Evolutionary conservation across 1,140 invertebrate genomes (phyloP).

Genomic region (Aphis gossypii): DNA sequence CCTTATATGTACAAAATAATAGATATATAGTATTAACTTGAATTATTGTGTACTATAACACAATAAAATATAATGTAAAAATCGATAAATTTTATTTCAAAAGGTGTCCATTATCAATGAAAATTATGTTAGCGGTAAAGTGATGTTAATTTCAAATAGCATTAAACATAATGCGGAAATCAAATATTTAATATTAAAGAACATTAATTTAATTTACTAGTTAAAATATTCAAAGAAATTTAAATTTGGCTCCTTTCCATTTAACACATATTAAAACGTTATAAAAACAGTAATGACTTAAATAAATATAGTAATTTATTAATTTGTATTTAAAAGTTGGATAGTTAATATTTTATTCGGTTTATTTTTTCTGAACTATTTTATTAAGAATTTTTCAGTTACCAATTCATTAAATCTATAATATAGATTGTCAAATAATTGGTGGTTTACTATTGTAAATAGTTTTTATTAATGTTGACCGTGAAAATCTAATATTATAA

Average conservation of each 20-base stretch:
- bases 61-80: background rate
- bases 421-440: background rate
- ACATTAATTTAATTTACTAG: slow-evolving; percentile 13
- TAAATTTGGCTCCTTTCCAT: background rate
- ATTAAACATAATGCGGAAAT: background rate
- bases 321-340: background rate
- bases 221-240: background rate
- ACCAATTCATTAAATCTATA: background rate
- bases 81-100: background rate
- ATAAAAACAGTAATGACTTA: background rate
- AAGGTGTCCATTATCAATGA: too few species aligned
- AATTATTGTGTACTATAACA: background rate
- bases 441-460: background rate
- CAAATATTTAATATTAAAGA: background rate
- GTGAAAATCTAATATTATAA: background rate
- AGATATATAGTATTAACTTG: background rate
- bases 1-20: background rate
- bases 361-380: background rate
- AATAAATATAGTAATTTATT: background rate
- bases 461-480: background rate
- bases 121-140: background rate
- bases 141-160: slow-evolving; percentile 1
- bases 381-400: background rate
- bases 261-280: background rate
- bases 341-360: background rate